Percentiles rank a stretch among this genome's conserved stretches.
phyloP scores from a whole-genome alignment of 2,797 vertebrate genomes.

The Oophaga sylvatica region DNA sequence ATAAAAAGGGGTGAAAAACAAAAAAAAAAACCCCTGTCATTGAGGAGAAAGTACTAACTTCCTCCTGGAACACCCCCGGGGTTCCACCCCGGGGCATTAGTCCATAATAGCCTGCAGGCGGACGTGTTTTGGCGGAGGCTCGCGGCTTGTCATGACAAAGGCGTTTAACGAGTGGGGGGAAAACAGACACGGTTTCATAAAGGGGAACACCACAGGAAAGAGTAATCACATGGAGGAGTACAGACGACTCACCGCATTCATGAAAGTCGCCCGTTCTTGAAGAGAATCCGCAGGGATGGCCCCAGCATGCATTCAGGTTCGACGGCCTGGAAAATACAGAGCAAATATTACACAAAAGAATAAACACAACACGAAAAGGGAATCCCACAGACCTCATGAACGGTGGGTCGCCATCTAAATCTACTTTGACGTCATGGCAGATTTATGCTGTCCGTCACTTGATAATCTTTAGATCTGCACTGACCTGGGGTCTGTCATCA shows the following conservation, averaged over 20 bases:
- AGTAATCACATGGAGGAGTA: neutral
- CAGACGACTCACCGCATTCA: constrained; percentile 88
- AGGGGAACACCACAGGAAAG: neutral
- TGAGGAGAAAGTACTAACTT: constrained; percentile 73
- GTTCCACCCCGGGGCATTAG: constrained; percentile 99
- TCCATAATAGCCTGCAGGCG: constrained; percentile 94
- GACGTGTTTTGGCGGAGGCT: constrained; percentile 92
- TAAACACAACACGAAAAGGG: no score
- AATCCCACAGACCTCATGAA: no score
- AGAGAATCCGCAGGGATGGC: constrained; percentile 95
- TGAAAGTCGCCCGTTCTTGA: constrained; percentile 99
- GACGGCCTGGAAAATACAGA: constrained; percentile 82
- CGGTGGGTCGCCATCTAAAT: no score
- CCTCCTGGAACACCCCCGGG: constrained; percentile 98
- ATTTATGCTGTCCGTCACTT: no score
- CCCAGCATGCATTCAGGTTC: constrained; percentile 95
- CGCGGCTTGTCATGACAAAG: constrained; percentile 98
- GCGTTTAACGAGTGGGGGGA: constrained; percentile 88
- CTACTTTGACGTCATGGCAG: no score
- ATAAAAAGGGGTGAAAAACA: no score
- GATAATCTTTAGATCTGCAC: neutral
- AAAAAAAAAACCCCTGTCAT: no score
- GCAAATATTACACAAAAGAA: neutral
- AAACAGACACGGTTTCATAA: neutral
- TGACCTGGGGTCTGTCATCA: constrained; percentile 96